Conservation (phyloP, 2,888 invertebrate species). For the Eupsilia transversa region DNA sequence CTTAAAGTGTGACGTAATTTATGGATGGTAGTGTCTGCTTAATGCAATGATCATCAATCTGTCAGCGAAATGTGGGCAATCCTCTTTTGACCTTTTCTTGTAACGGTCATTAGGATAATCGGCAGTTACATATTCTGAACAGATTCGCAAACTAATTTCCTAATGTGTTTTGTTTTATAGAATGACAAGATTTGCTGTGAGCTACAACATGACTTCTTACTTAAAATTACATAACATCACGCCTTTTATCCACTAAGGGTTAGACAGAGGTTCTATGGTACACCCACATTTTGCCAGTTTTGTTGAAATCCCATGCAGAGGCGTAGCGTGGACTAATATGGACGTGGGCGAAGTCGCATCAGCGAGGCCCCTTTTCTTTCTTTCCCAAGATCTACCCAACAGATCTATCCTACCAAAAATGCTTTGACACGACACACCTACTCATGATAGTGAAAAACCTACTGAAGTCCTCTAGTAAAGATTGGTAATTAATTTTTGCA, state of each 20-base stretch:
- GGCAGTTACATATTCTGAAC: background rate
- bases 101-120: background rate
- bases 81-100: background rate
- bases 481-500: no score
- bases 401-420: no score
- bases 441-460: no score
- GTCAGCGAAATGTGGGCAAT: background rate
- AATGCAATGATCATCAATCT: background rate
- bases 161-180: background rate
- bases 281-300: background rate
- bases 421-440: no score
- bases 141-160: background rate
- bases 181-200: background rate
- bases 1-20: no score
- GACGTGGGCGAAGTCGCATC: no score
- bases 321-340: no score
- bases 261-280: background rate
- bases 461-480: no score
- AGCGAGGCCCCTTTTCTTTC: no score
- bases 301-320: background rate
- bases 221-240: background rate
- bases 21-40: background rate
- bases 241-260: background rate
- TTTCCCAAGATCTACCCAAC: no score
- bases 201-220: background rate